Evolutionary conservation across 1,140 invertebrate genomes (phyloP).

Genomic region (Drosophila tropicalis): DNA sequence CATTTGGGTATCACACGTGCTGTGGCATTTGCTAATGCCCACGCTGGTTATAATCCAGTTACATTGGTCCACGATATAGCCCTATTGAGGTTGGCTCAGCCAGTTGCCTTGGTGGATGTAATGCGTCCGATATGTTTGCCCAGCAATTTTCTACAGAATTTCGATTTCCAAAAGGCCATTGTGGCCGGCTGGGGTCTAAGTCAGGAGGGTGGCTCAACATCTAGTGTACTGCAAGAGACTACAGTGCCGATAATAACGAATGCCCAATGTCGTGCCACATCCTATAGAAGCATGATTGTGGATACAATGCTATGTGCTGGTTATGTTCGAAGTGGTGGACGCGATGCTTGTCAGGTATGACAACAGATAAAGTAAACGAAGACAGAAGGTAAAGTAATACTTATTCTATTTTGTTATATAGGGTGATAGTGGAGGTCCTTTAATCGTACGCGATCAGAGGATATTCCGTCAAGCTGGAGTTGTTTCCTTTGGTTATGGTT

Average conservation of each 20-base stretch:
- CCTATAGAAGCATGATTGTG: slow-evolving; percentile 95
- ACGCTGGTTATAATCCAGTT: slow-evolving; percentile 64
- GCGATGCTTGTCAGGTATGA: slow-evolving; percentile 93
- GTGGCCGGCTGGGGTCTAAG: slow-evolving; percentile 94
- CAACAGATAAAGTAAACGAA: not conserved
- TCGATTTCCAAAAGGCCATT: slow-evolving; percentile 71
- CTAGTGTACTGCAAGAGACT: slow-evolving; percentile 92
- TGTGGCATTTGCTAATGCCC: slow-evolving; percentile 55
- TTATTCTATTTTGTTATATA: slow-evolving; percentile 23
- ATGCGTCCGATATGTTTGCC: slow-evolving; percentile 95
- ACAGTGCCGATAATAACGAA: slow-evolving; percentile 95
- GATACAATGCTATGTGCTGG: slow-evolving; percentile 96
- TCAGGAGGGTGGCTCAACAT: slow-evolving; percentile 92
- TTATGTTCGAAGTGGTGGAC: slow-evolving; percentile 92
- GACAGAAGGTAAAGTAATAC: no score
- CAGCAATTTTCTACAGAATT: slow-evolving; percentile 54
- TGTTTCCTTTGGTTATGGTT: slow-evolving; percentile 90
- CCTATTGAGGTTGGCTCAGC: slow-evolving; percentile 84
- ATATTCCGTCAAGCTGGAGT: slow-evolving; percentile 92
- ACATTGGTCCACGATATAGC: slow-evolving; percentile 92
- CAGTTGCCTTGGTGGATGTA: slow-evolving; percentile 90
- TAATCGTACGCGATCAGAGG: slow-evolving; percentile 92
- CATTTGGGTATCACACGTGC: slow-evolving; percentile 58
- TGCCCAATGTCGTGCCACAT: slow-evolving; percentile 91
- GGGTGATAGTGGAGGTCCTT: slow-evolving; percentile 88